Evolutionary conservation across 2,113 vertebrate genomes (phyloP).

Genomic region (Colius striatus): DNA sequence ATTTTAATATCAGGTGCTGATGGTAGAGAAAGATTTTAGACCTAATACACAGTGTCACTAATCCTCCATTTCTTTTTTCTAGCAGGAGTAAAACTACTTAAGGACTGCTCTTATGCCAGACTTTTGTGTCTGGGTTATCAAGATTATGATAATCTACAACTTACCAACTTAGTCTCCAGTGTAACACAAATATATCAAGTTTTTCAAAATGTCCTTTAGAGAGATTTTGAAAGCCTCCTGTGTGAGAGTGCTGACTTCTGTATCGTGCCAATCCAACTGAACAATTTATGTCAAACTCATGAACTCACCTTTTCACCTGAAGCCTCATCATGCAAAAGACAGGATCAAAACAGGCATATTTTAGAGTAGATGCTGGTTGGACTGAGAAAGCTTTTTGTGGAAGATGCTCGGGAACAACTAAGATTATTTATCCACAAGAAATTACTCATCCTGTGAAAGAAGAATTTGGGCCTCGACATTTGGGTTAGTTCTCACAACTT

Average conservation of each 20-base stretch:
- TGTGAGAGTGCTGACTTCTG: neutral
- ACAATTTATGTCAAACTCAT: neutral
- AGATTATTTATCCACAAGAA: neutral
- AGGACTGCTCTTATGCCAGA: neutral
- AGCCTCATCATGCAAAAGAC: neutral
- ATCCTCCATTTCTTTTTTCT: neutral
- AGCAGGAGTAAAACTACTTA: neutral
- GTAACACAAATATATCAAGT: neutral
- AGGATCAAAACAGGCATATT: neutral
- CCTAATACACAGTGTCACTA: neutral
- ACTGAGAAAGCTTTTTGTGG: neutral
- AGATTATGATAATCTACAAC: neutral
- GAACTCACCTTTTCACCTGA: neutral
- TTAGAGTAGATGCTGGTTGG: neutral
- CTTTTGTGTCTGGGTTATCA: neutral
- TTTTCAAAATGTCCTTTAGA: neutral
- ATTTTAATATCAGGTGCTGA: neutral
- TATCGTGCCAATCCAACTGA: neutral
- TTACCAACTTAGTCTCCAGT: neutral
- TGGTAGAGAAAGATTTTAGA: neutral
- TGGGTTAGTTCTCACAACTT: neutral
- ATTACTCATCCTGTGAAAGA: neutral
- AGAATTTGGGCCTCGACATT: neutral
- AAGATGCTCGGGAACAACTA: neutral
- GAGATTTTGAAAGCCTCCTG: neutral